Percentiles rank a stretch among this genome's conserved stretches.
phyloP scores from a whole-genome alignment of 2,113 vertebrate genomes.

The Vulpes vulpes region DNA sequence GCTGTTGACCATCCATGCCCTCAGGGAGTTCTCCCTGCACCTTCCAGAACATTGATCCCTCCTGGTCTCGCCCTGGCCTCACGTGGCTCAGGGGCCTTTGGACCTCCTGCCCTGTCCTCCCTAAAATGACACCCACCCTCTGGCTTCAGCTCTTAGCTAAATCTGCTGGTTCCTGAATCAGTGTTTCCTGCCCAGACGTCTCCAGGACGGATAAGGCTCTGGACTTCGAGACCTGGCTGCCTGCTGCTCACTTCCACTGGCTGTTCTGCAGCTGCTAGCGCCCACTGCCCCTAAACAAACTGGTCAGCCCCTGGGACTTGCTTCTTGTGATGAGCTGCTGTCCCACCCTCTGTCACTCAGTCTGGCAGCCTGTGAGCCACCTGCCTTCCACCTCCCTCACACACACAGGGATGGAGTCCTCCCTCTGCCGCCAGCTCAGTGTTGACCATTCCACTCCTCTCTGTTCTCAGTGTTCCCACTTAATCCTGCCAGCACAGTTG shows the following conservation, averaged over 20 bases:
- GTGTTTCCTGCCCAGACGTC: background rate
- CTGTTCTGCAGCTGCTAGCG: background rate
- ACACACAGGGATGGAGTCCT: background rate
- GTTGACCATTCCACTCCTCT: background rate
- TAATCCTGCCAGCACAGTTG: background rate
- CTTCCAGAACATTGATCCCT: background rate
- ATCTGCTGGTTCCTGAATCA: background rate
- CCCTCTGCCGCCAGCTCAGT: background rate
- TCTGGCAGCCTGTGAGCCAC: background rate
- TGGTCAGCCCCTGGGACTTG: background rate
- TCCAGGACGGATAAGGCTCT: background rate
- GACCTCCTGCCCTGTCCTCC: background rate
- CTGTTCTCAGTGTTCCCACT: background rate
- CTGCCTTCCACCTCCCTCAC: background rate
- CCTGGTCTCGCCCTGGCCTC: background rate
- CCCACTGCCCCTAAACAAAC: background rate
- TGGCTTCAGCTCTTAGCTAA: background rate
- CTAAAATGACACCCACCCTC: background rate
- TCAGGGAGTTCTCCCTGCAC: background rate
- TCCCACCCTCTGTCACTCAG: fast-evolving
- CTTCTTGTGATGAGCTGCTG: background rate
- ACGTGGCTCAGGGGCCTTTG: background rate
- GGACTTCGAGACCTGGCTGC: background rate
- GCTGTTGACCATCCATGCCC: background rate
- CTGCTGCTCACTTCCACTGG: no score